These are phyloP conservation scores for Temnothorax longispinosus DNA, from an alignment of 1,140 invertebrate genomes.

Conservation along the genomic window DNA sequence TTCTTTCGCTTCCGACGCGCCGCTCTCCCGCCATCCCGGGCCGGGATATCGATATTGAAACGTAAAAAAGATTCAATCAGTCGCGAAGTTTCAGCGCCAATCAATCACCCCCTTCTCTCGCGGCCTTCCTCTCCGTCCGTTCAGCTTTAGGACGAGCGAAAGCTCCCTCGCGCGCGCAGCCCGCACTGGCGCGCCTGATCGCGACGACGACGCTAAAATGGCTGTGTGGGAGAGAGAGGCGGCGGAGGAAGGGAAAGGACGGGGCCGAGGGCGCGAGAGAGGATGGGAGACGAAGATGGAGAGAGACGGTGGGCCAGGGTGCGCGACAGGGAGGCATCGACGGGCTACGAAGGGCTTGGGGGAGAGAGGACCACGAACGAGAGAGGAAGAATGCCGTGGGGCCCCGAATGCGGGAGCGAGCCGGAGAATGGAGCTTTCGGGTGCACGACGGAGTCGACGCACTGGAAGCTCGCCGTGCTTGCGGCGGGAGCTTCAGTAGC, in stretches of 20 bases:
- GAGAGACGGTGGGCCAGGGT: slow-evolving; percentile 37
- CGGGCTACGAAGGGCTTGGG: slow-evolving; percentile 58
- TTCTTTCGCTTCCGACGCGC: not conserved
- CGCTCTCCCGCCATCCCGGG: slow-evolving; percentile 49
- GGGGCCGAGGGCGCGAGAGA: not conserved
- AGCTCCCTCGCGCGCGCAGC: slow-evolving; percentile 75
- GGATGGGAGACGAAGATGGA: not conserved
- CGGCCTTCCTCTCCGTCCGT: not conserved
- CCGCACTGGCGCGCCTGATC: slow-evolving; percentile 74
- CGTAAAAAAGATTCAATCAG: slow-evolving; percentile 85
- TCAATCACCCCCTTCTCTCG: slow-evolving; percentile 79
- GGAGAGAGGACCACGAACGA: slow-evolving; percentile 19
- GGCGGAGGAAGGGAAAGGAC: not conserved
- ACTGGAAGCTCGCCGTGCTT: slow-evolving; percentile 83
- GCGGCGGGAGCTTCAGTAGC: slow-evolving; percentile 85
- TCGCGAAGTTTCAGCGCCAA: slow-evolving; percentile 84
- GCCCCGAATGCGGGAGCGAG: slow-evolving; percentile 44
- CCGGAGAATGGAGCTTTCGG: slow-evolving; percentile 82
- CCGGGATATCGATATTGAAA: slow-evolving; percentile 83
- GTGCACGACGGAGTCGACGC: slow-evolving; percentile 83
- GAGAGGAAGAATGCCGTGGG: slow-evolving; percentile 74
- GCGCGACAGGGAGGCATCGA: slow-evolving; percentile 62
- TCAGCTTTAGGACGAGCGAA: slow-evolving; percentile 71
- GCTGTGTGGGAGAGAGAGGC: slow-evolving; percentile 58
- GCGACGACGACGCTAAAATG: slow-evolving; percentile 75